Evolutionary conservation across 2,113 vertebrate species (phyloP).

Genomic region (Festucalex cinctus): DNA sequence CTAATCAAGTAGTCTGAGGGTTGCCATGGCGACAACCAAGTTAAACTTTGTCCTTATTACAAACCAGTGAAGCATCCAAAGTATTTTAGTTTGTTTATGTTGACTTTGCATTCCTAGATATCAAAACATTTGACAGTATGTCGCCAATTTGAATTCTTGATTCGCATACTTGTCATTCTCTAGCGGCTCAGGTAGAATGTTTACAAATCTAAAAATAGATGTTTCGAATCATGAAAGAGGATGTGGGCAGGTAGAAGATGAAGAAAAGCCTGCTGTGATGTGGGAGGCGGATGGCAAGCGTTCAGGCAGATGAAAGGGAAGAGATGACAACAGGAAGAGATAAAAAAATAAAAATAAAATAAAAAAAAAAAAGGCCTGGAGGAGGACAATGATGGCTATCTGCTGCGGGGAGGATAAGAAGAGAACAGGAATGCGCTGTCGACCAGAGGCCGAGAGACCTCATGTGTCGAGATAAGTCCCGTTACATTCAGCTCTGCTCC

Average conservation of each 20-base stretch:
- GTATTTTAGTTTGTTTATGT: too few relatives aligned
- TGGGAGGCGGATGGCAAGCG: not conserved
- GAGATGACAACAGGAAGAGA: slow-evolving; percentile 1
- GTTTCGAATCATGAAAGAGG: not conserved
- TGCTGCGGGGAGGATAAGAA: not conserved
- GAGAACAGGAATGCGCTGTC: not conserved
- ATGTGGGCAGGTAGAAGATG: not conserved
- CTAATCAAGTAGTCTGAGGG: too few relatives aligned
- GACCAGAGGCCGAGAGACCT: not conserved
- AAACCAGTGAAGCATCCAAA: too few relatives aligned
- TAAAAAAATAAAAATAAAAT: too few relatives aligned
- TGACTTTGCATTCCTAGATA: too few relatives aligned
- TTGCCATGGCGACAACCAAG: too few relatives aligned
- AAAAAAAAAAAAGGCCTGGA: not conserved
- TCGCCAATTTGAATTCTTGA: too few relatives aligned
- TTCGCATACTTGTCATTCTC: not conserved
- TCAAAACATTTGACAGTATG: too few relatives aligned
- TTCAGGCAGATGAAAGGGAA: not conserved
- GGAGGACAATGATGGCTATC: not conserved
- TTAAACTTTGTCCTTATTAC: too few relatives aligned
- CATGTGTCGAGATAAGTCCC: too few relatives aligned
- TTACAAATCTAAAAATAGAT: not conserved
- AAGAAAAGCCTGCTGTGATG: not conserved
- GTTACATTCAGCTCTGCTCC: too few relatives aligned
- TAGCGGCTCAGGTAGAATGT: not conserved